Evolutionary conservation across 2,113 vertebrate species (phyloP), one percentile per base, ranked within the genome.

Genomic region (Desmodus rotundus): DNA sequence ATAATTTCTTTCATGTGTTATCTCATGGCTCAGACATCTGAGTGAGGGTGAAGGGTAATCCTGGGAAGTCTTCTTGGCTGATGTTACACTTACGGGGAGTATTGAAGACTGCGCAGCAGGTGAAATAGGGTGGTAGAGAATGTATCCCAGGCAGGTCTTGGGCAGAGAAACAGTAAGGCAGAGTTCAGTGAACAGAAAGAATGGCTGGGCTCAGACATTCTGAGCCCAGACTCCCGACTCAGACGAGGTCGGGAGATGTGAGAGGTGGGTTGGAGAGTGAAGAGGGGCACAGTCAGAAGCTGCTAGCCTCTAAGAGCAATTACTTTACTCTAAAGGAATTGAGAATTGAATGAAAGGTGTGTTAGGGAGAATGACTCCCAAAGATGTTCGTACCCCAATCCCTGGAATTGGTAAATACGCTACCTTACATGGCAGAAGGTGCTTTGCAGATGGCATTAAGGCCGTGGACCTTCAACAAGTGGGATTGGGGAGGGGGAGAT

Each of bases 261-360:
- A 28, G 52, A 61, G 43, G 28, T 80, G 52, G 45, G 12, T 24
- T 92, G 56, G 19, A 87, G 38, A 72, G 19, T 72, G 74, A 88
- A 54, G 67, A 26, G 43, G 45, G 67, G 36, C 24, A 43, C 1
- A 6, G 0, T 80, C 65, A 76, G 83, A 81, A 86, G 58, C 31
- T 87, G 15, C 80, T 65, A 36, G 78, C 20, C 54, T 61, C 28
- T 72, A 43, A 36, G 54, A 65, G 45, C 36, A 84, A 26, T 84
- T 89, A 28, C 22, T 96, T 92, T 73, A 82, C 92, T 81, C 45
- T 87, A 72, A 14, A 92, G 38, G 22, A 80, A 89, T 26, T 84
- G 65, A 93, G 78, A 82, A 73, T 76, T 83, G 45, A 87, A 52
- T 58, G 38, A 88, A 77, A 76, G 50, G 1, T 56, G 7, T 85